Base-by-base conservation (phyloP, 2,797 vertebrate genomes). In the Choloepus didactylus region DNA sequence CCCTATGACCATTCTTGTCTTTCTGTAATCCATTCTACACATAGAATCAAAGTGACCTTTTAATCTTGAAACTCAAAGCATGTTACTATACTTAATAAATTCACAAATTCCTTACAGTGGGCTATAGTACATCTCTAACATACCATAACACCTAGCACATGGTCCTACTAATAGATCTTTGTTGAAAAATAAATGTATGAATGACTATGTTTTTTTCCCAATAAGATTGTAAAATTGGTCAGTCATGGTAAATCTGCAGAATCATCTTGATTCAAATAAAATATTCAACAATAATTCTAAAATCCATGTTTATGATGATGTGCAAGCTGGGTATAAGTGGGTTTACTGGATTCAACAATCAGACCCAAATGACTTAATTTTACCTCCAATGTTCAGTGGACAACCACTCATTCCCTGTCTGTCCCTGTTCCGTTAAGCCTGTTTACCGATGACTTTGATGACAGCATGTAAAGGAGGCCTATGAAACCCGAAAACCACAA, bases 211-310 rank as follows among this genome's bases (percentile, higher is more conserved):
- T 73, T 89, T 73, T 15, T 29, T 66, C 23, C 18, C 18, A 77
- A 18, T 38, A 91, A 31, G 51, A 54, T 38, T 76, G 70, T 77
- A 75, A 54, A 86, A 9, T 64, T 86, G 35, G 29, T 4, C n/a
- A 92, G 38, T 75, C 59, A 92, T 44, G 29, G 7, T 66, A 95
- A 88, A 75, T 76, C 35, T 94, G 15, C 5, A 95, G 46, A 80
- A 92, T 64, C 2, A 73, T 54, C 35, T 89, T 94, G 44, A 64
- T 95, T 95, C 89, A 89, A 93, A 62, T 87, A 79, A 92, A 90
- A 88, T 84, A 91, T 56, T 76, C 38, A 64, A 31, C 6, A 80
- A 12, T 49, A 70, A 76, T 91, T 92, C n/a, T 87, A 84, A 83
- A 67, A 85, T 76, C 85, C 82, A 25, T 51, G 12, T 44, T 84